Conservation (phyloP, 1,140 invertebrate species). For the Nilaparvata lugens region DNA sequence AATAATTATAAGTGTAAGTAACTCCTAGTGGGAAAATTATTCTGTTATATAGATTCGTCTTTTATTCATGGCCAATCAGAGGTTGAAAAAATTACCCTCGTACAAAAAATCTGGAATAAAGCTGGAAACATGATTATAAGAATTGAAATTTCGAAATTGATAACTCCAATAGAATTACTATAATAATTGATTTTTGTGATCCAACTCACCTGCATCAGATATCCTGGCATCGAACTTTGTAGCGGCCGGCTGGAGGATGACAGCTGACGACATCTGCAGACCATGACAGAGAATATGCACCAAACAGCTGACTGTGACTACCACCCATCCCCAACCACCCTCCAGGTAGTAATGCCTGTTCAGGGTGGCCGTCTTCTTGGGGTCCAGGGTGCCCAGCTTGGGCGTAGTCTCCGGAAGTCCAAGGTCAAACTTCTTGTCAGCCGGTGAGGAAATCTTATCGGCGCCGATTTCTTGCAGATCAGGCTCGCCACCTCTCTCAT, state of each 20-base stretch:
- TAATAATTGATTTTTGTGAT: too few species aligned
- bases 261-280: slow-evolving; percentile 33
- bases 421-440: neutral
- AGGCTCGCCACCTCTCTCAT: neutral
- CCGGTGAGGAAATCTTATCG: neutral
- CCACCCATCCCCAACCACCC: slow-evolving; percentile 53
- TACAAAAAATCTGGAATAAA: too few species aligned
- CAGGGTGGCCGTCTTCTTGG: slow-evolving; percentile 35
- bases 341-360: slow-evolving; percentile 49
- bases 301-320: slow-evolving; percentile 43
- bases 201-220: slow-evolving; percentile 21
- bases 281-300: slow-evolving; percentile 41
- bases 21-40: too few species aligned
- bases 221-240: slow-evolving; percentile 8
- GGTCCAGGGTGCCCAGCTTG: slow-evolving; percentile 23
- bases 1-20: too few species aligned
- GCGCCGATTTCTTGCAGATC: slow-evolving; percentile 4
- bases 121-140: too few species aligned
- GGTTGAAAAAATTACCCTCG: too few species aligned
- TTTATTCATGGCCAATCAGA: too few species aligned
- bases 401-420: slow-evolving; percentile 4
- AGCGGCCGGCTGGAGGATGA: slow-evolving; percentile 14
- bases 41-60: too few species aligned
- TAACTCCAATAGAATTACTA: too few species aligned
- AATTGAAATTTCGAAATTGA: too few species aligned